A percentile compares a stretch with the other conserved stretches of the same genome.
Conservation (phyloP, 2,113 vertebrate species). For the Tenebrosternarchus preto region DNA sequence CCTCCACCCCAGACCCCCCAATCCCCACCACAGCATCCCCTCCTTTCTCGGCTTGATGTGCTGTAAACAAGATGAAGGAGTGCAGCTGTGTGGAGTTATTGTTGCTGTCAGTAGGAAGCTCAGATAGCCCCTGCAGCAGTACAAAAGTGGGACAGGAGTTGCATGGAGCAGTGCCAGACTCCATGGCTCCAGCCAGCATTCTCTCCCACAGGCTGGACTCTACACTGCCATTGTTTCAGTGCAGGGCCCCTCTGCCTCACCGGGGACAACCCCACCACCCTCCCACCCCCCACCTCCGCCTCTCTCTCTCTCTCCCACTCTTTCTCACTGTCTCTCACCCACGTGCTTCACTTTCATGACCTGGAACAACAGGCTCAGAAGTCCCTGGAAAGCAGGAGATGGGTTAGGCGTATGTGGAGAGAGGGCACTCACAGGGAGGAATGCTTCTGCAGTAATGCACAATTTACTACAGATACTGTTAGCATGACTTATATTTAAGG, state of each 20-base stretch:
- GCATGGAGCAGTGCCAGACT: slow-evolving; percentile 59
- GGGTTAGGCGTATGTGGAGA: not conserved
- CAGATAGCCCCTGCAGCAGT: slow-evolving; percentile 64
- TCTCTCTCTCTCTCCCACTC: slow-evolving; percentile 2
- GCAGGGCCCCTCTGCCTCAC: slow-evolving; percentile 33
- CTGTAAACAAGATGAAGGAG: slow-evolving; percentile 65
- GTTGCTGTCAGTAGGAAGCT: slow-evolving; percentile 63
- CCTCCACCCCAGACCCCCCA: slow-evolving; percentile 29
- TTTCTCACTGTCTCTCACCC: slow-evolving; percentile 34
- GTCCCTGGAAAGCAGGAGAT: slow-evolving; percentile 35
- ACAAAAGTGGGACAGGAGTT: slow-evolving; percentile 61
- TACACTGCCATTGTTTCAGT: slow-evolving; percentile 58
- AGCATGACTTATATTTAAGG: too few species aligned
- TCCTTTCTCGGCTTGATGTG: slow-evolving; percentile 61
- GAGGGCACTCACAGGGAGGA: not conserved
- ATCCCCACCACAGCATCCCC: too few species aligned
- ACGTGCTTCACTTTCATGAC: slow-evolving; percentile 48
- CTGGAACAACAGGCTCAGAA: slow-evolving; percentile 50
- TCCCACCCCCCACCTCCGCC: slow-evolving; percentile 11
- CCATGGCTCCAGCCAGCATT: slow-evolving; percentile 60
- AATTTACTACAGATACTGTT: too few species aligned
- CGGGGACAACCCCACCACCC: not conserved
- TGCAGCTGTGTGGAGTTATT: slow-evolving; percentile 66
- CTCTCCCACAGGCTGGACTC: slow-evolving; percentile 65
- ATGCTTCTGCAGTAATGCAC: not conserved